phyloP scores from a whole-genome alignment of 2,113 vertebrate genomes.

The Eupsittula cactorum region DNA sequence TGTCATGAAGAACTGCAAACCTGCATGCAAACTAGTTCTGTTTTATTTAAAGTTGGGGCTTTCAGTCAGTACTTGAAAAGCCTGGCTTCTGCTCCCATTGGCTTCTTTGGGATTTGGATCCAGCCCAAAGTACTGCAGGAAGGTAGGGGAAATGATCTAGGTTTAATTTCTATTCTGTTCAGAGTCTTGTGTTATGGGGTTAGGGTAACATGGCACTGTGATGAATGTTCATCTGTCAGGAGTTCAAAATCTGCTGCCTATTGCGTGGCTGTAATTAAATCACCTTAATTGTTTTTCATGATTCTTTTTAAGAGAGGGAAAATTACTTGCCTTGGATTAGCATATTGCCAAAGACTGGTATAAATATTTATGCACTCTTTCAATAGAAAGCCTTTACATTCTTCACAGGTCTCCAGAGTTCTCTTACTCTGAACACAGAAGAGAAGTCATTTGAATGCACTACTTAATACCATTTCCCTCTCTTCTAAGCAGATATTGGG shows the following conservation, averaged over 20 bases:
- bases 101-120: slow-evolving; percentile 41
- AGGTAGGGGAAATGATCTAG: slow-evolving; percentile 13
- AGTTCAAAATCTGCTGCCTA: slow-evolving; percentile 29
- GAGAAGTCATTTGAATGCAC: neutral
- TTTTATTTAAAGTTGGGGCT: slow-evolving; percentile 11
- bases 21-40: slow-evolving; percentile 34
- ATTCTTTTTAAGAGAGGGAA: slow-evolving; percentile 33
- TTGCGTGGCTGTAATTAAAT: slow-evolving; percentile 49
- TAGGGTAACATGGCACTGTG: slow-evolving; percentile 4
- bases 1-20: slow-evolving; percentile 12
- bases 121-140: slow-evolving; percentile 3
- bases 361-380: slow-evolving; percentile 63
- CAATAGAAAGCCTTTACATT: slow-evolving; percentile 40
- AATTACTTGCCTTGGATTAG: slow-evolving; percentile 50
- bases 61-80: slow-evolving; percentile 28
- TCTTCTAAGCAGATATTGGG: neutral
- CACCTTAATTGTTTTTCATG: slow-evolving; percentile 58
- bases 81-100: slow-evolving; percentile 26
- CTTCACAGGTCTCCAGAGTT: slow-evolving; percentile 54
- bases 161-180: slow-evolving; percentile 22
- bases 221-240: slow-evolving; percentile 31
- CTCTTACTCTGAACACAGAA: neutral
- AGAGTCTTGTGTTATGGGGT: neutral
- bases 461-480: neutral
- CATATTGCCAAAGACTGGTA: slow-evolving; percentile 53